Evolutionary conservation across 2,888 invertebrate species (phyloP), one percentile per base, ranked within the genome.

Genomic region (Drosophila koepferae): DNA sequence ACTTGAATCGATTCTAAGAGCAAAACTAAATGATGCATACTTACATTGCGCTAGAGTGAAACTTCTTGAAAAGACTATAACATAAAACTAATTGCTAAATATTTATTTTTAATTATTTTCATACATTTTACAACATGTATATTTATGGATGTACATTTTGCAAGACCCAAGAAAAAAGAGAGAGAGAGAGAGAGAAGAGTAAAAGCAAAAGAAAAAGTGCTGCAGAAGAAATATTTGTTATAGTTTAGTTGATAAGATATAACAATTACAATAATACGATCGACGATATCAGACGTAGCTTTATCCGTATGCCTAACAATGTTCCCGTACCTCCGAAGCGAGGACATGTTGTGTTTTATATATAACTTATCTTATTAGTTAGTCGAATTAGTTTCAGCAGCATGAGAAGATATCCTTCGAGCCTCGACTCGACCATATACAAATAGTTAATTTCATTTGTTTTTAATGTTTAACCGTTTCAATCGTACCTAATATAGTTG

Each of bases 31-130:
- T 74, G 74, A 68, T 73, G 66, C 67, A 68, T 73, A 68, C 66
- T 68, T 67, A 70, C 61, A 71, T 71, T 78, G 85, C 80, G 76
- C 74, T 62, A 71, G 80, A 81, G 85, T 84, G 84, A 87, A 90
- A 90, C 88, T 87, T 86, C 72, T 89, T 89, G 60, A 86, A 86
- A 86, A 86, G 85, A 86, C 85, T 86, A 89, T 80, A 68, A 80
- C 44, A 63, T 71, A 82, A 63, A 80, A 81, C 86, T 90, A 90
- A 81, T 90, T 89, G 77, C 80, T 90, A 90, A 86, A 90, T 85
- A 87, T 88, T 90, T 86, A 86, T 90, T 86, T 90, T 81, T 87
- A 90, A 82, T 77, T 79, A 51, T 76, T 84, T 75, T 90, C 90
- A 76, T 86, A 86, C 64, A 82, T 74, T 77, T 76, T 85, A 87